phyloP scores from a whole-genome alignment of 2,113 vertebrate species.

The Myotis brandtii region DNA sequence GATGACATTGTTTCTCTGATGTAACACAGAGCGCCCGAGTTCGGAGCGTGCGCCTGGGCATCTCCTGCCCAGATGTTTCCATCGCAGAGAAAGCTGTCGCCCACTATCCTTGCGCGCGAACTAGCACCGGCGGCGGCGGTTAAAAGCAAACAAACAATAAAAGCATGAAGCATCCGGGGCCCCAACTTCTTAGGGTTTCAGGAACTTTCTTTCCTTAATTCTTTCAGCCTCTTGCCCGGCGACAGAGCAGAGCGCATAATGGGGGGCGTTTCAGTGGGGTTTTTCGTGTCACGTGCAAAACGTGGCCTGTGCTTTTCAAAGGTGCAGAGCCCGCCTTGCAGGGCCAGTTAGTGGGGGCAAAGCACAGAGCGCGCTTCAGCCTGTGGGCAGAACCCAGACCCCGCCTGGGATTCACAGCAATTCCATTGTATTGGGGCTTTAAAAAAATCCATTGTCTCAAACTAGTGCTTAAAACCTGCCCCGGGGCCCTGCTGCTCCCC shows the following conservation, averaged over 20 bases:
- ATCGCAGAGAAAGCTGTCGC: background rate
- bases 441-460: background rate
- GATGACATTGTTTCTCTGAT: conserved; percentile 65
- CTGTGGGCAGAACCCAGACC: background rate
- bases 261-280: background rate
- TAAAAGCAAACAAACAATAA: background rate
- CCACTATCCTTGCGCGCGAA: background rate
- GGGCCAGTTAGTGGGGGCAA: background rate
- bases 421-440: background rate
- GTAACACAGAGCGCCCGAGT: conserved; percentile 46
- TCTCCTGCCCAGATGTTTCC: background rate
- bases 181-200: background rate
- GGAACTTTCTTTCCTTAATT: conserved; percentile 57
- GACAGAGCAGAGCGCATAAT: conserved; percentile 26
- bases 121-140: background rate
- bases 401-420: background rate
- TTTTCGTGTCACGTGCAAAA: background rate
- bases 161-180: background rate
- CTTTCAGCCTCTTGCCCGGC: background rate
- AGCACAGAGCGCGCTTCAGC: background rate
- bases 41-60: background rate
- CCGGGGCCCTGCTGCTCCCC: accelerated
- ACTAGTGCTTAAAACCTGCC: background rate
- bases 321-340: background rate
- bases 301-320: background rate